phyloP scores from a whole-genome alignment of 2,888 invertebrate genomes.

The Cheiracanthium punctorium region DNA sequence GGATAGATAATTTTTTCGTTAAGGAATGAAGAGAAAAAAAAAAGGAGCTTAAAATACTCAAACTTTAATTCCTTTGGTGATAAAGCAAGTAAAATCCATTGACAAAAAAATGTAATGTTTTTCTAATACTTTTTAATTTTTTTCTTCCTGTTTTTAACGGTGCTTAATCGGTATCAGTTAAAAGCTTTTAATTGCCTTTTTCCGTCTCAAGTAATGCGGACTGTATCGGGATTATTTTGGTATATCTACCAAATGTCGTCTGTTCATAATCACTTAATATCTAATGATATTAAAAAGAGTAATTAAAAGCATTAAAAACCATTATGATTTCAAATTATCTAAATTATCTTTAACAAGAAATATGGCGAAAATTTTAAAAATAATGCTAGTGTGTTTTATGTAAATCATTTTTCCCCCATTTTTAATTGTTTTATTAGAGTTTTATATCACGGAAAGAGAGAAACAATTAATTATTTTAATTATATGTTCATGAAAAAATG shows the following conservation, averaged over 20 bases:
- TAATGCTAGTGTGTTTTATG: not conserved
- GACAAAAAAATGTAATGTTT: slow-evolving; percentile 54
- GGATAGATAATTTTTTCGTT: slow-evolving; percentile 42
- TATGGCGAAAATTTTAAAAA: not conserved
- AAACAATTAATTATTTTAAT: slow-evolving; percentile 3
- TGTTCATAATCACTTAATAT: not conserved
- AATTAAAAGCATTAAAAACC: not conserved
- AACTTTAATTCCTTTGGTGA: slow-evolving; percentile 50
- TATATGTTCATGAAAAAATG: not conserved
- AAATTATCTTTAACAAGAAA: not conserved
- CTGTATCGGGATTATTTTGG: not conserved
- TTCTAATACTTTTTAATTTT: slow-evolving; percentile 45
- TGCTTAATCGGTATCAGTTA: slow-evolving; percentile 1
- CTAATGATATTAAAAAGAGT: not conserved
- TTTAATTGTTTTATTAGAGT: not conserved
- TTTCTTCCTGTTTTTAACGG: not conserved
- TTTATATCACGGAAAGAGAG: not conserved
- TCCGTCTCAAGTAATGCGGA: not conserved
- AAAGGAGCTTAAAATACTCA: slow-evolving; percentile 20
- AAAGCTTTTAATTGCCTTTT: not conserved
- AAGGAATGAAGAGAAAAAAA: not conserved
- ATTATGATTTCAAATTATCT: slow-evolving; percentile 10
- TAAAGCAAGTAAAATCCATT: not conserved
- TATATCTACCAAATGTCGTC: not conserved
- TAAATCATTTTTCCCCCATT: not conserved